Evolutionary conservation across 2,113 vertebrate species (phyloP).

Genomic region (Antidorcas marsupialis): DNA sequence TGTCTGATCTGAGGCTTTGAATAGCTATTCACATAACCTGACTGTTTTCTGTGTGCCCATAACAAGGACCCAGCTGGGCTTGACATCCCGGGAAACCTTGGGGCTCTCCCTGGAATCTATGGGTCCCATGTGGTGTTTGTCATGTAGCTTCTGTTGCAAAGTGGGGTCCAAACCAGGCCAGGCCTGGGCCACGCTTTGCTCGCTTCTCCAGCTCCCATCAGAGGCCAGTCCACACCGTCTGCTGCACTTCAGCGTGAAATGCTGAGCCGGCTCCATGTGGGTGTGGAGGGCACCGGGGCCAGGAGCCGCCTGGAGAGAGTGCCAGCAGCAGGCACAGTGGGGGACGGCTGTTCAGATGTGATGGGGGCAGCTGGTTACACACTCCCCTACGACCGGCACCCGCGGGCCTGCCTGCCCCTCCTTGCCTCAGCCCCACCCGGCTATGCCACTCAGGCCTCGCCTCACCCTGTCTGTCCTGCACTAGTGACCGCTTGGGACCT

Average conservation of each 20-base stretch:
- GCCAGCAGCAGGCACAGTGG: too few relatives aligned
- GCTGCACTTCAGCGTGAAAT: conserved; percentile 67
- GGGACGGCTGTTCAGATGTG: background rate
- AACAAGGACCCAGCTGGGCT: conserved; percentile 41
- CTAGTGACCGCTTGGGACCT: background rate
- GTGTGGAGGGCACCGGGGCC: background rate
- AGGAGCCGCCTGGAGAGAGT: conserved; percentile 12
- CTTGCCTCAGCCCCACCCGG: background rate
- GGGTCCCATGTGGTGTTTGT: conserved; percentile 20
- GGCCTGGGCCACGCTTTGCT: conserved; percentile 46
- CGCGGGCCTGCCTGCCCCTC: background rate
- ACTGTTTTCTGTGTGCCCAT: conserved; percentile 30
- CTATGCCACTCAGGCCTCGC: background rate
- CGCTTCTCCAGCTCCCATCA: background rate
- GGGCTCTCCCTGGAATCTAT: conserved; percentile 53
- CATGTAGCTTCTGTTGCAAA: conserved; percentile 67
- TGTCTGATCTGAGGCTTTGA: background rate
- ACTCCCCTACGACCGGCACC: too few relatives aligned
- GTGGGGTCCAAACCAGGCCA: conserved; percentile 73
- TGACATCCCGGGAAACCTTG: conserved; percentile 59
- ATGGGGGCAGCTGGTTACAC: background rate
- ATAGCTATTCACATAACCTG: conserved; percentile 38
- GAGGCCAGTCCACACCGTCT: background rate
- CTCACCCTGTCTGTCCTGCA: too few relatives aligned
- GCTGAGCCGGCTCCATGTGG: conserved; percentile 53